A percentile compares a stretch with the other conserved stretches of the same genome.
Evolutionary conservation across 2,888 invertebrate genomes (phyloP).

Genomic region (Spatulosminthurus flaviceps): DNA sequence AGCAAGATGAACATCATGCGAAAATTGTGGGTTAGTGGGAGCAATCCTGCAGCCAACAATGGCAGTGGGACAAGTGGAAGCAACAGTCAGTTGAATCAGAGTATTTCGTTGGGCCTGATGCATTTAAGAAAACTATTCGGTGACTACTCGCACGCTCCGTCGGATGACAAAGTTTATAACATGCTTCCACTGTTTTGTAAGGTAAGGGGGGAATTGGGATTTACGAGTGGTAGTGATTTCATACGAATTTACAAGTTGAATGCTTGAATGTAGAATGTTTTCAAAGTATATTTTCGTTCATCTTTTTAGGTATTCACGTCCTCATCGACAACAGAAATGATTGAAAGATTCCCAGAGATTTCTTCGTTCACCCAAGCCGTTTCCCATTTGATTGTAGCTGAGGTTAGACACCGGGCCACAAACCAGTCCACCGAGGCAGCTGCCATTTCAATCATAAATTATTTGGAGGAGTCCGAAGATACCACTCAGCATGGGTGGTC

Average conservation of each 20-base stretch:
- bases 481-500: conserved; percentile 94
- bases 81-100: conserved; percentile 62
- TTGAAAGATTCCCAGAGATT: conserved; percentile 96
- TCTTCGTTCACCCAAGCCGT: conserved; percentile 93
- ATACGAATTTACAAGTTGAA: too few species aligned
- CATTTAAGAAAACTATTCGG: conserved; percentile 95
- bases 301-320: conserved; percentile 84
- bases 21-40: conserved; percentile 78
- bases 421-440: conserved; percentile 97
- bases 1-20: conserved; percentile 90
- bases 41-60: conserved; percentile 64
- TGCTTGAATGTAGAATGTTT: conserved; percentile 29
- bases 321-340: conserved; percentile 94
- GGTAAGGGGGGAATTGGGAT: conserved; percentile 69
- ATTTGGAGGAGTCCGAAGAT: conserved; percentile 96
- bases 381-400: conserved; percentile 94
- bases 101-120: conserved; percentile 88
- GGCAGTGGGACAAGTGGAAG: conserved; percentile 31
- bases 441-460: conserved; percentile 95
- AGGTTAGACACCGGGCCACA: conserved; percentile 92
- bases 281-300: too few species aligned
- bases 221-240: neutral
- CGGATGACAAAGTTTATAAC: conserved; percentile 93
- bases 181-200: conserved; percentile 98
- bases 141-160: conserved; percentile 90